These are phyloP conservation scores for Eilema griseolum DNA, from an alignment of 2,888 invertebrate species.

Conservation along the genomic window DNA sequence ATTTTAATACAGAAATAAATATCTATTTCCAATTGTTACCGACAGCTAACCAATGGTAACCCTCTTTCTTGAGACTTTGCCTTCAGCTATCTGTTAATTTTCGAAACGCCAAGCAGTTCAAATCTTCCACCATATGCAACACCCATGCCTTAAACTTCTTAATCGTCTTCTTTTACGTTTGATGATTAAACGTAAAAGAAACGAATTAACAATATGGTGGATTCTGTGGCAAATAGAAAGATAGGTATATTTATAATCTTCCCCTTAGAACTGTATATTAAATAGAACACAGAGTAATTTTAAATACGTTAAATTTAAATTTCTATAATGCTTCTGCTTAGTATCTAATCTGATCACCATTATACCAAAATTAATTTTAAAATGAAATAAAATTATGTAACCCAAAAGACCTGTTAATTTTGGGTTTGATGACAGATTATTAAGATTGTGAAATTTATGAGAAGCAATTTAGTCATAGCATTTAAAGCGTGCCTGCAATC, in stretches of 20 bases:
- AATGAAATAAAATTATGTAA: background rate
- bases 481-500: slow-evolving; percentile 5
- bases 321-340: background rate
- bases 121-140: background rate
- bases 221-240: too few relatives aligned
- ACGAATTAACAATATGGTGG: too few relatives aligned
- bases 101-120: background rate
- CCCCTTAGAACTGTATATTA: background rate
- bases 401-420: background rate
- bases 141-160: too few relatives aligned
- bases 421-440: background rate
- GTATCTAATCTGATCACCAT: background rate
- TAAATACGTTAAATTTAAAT: background rate
- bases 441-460: slow-evolving; percentile 5
- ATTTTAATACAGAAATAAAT: background rate
- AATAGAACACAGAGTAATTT: background rate
- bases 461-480: slow-evolving; percentile 9
- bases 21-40: background rate
- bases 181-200: too few relatives aligned
- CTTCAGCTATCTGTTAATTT: too few relatives aligned
- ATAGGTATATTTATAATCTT: too few relatives aligned
- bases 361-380: background rate
- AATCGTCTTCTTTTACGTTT: too few relatives aligned
- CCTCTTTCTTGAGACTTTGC: too few relatives aligned
- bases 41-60: background rate